A percentile compares a stretch with the other conserved stretches of the same genome.
phyloP scores from a whole-genome alignment of 2,888 invertebrate genomes.

The Dorcus parallelipipedus region DNA sequence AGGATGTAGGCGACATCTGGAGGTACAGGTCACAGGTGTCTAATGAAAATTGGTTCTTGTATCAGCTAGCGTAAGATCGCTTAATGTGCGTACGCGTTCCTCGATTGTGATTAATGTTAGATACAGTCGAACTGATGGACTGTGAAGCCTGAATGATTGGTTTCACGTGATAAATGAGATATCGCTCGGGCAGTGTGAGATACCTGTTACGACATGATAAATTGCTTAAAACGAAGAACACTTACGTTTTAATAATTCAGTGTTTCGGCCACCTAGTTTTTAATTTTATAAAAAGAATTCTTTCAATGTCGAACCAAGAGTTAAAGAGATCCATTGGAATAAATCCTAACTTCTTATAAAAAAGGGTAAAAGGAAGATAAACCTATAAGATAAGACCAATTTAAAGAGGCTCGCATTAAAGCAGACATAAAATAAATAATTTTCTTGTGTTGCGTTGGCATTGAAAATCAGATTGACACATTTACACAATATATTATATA shows the following conservation, averaged over 20 bases:
- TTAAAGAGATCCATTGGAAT: too few relatives aligned
- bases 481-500: too few relatives aligned
- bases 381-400: too few relatives aligned
- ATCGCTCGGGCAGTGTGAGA: constrained; percentile 37
- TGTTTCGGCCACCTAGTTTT: constrained; percentile 11
- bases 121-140: constrained; percentile 42
- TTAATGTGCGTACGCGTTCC: constrained; percentile 18
- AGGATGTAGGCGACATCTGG: constrained; percentile 23
- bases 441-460: too few relatives aligned
- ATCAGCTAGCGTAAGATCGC: constrained; percentile 16
- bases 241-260: constrained; percentile 37
- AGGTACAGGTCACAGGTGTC: constrained; percentile 27
- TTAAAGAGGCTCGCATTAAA: too few relatives aligned
- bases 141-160: constrained; percentile 47
- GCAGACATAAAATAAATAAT: too few relatives aligned
- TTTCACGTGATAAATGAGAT: constrained; percentile 47
- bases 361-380: too few relatives aligned
- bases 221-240: constrained; percentile 37
- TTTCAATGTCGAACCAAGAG: not conserved
- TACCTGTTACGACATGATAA: constrained; percentile 45
- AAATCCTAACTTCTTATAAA: too few relatives aligned
- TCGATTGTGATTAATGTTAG: constrained; percentile 40
- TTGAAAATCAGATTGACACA: too few relatives aligned
- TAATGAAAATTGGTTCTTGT: constrained; percentile 24
- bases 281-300: not conserved